Percentiles rank a stretch among this genome's conserved stretches.
These are phyloP conservation scores for Ectobius pallidus DNA, from an alignment of 2,888 invertebrate species.

Conservation along the genomic window DNA sequence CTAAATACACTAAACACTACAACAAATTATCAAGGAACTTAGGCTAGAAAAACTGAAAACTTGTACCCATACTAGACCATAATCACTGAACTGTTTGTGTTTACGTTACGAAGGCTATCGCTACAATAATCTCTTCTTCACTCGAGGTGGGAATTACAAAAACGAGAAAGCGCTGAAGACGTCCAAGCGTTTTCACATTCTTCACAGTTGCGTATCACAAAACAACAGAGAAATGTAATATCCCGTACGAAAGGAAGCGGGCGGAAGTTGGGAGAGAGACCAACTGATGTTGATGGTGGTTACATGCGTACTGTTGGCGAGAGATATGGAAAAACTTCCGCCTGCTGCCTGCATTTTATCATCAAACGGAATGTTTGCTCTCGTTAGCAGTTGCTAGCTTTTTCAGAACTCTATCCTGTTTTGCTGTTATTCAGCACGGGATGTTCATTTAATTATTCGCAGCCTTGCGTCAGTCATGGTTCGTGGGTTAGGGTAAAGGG, in stretches of 20 bases:
- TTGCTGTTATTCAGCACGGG: neutral
- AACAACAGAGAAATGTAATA: too few species aligned
- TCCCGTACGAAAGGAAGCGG: slow-evolving; percentile 15
- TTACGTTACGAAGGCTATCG: too few species aligned
- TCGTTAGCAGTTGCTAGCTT: neutral
- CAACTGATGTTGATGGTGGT: neutral
- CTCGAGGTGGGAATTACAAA: too few species aligned
- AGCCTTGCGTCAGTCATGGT: neutral
- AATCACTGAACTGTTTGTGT: too few species aligned
- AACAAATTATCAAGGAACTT: too few species aligned
- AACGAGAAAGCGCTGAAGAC: too few species aligned
- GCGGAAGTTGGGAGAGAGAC: slow-evolving; percentile 1
- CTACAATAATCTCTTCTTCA: too few species aligned
- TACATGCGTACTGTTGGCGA: neutral
- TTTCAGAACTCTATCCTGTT: slow-evolving; percentile 2
- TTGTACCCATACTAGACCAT: too few species aligned
- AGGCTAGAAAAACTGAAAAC: too few species aligned
- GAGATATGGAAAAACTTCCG: slow-evolving; percentile 19
- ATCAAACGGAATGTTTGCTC: neutral
- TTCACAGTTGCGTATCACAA: too few species aligned
- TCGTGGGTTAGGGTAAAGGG: neutral
- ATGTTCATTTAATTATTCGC: slow-evolving; percentile 13
- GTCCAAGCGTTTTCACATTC: too few species aligned
- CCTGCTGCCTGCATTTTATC: neutral
- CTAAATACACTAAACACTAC: too few species aligned